Evolutionary conservation across 2,113 vertebrate species (phyloP), one percentile per base, ranked within the genome.

Genomic region (Gracilinanus agilis): DNA sequence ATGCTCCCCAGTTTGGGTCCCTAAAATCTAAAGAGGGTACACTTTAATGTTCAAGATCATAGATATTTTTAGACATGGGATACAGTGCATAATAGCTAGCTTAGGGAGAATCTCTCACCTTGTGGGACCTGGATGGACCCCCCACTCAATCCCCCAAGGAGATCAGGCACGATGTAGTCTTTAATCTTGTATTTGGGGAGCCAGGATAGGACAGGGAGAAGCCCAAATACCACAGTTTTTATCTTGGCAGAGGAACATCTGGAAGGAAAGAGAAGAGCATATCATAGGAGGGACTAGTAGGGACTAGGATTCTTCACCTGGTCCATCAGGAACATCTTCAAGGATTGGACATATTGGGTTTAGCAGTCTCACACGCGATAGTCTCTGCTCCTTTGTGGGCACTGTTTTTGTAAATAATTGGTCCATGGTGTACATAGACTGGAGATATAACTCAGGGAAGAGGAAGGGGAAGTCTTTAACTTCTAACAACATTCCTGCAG

Each of bases 51-150:
- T 83, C n/a, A 40, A 19, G 19, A 40, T 83, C 19, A 23, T n/a
- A 34, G 56, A 56, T 29, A 11, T 25, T 25, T 24, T 3, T 75
- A 83, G 19, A 21, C n/a, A 40, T 34, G 2, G 58, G 67, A 75
- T 83, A 19, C 40, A 13, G 5, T 9, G n/a, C 19, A 40, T 83
- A 16, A 83, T 67, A 53, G 13, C 24, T 53, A 90, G 44, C 10
- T 53, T 19, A 25, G 93, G 49, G 91, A 7, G 7, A 44, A 12
- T 0, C 0, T 88, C 98, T 97, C 96, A 99, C 99, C 99, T 98
- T 99, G 99, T 54, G 99, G 99, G 92, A 99, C 99, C 91, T 99
- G 99, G 90, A 99, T 99, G 0, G 99, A 99, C 24, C 99, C 99
- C 0, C 99, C 99, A 0, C 99, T 99, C 98, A 99, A 96, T 91